phyloP scores from a whole-genome alignment of 2,888 invertebrate species.

The Pardosa pseudoannulata region DNA sequence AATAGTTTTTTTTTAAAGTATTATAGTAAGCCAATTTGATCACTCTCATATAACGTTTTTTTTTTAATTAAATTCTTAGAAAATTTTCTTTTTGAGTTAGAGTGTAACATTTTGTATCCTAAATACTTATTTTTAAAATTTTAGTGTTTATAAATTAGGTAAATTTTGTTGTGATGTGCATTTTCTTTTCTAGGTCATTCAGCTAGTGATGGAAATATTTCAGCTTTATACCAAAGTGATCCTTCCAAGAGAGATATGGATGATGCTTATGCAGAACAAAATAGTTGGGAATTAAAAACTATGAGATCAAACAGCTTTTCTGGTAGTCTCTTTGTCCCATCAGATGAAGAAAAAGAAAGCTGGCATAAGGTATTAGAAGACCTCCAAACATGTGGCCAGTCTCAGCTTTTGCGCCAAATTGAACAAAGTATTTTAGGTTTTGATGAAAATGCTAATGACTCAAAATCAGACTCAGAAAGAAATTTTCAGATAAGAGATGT shows the following conservation, averaged over 20 bases:
- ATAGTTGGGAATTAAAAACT: conserved; percentile 72
- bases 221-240: conserved; percentile 38
- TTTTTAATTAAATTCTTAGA: too few species aligned
- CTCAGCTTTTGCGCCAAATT: conserved; percentile 75
- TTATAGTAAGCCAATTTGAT: too few species aligned
- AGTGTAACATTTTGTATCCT: too few species aligned
- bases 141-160: too few species aligned
- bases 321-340: conserved; percentile 55
- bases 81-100: too few species aligned
- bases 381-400: conserved; percentile 76
- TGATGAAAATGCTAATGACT: conserved; percentile 32
- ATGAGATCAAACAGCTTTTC: conserved; percentile 74
- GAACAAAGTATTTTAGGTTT: conserved; percentile 74
- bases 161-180: too few species aligned
- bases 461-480: conserved; percentile 1
- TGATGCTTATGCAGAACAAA: neutral
- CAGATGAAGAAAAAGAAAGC: conserved; percentile 72
- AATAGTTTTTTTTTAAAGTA: too few species aligned
- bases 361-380: conserved; percentile 76
- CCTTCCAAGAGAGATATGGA: neutral
- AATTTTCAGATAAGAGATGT: conserved; percentile 23
- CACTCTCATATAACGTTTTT: too few species aligned
- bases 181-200: conserved; percentile 32
- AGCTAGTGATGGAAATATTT: conserved; percentile 43
- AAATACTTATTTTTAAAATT: too few species aligned